Evolutionary conservation across 2,888 invertebrate species (phyloP), one percentile per base, ranked within the genome.

Genomic region (Synergus gifuensis): DNA sequence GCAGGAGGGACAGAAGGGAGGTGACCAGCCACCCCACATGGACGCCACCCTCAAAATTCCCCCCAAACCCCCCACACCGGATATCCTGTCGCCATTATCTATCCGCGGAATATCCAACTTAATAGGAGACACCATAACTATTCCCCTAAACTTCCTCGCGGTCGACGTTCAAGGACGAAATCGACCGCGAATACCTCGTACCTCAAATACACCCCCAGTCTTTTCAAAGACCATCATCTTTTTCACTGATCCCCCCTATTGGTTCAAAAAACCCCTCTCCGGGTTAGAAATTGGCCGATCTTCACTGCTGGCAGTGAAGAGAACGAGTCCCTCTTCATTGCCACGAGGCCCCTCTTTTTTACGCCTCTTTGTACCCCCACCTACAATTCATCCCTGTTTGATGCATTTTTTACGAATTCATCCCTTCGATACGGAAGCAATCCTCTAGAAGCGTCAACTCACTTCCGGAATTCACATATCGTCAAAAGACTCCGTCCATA

Each of bases 11-110:
- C 76, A 66, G 80, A 79, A 81, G 82, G 87, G 86, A 89, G 91
- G 90, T 91, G 92, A 91, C 90, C 89, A 89, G 88, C 85, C 85
- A 89, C 89, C 87, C 90, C 91, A 91, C 92, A 92, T 92, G 92
- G 92, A 92, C 92, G 88, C 91, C 91, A 89, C 86, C 89, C 88
- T 83, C 86, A 87, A 87, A 86, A 87, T 81, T 89, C 86, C 88
- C 87, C 85, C 87, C 87, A 83, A 84, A 90, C 85, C 88, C 88
- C 88, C 88, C 84, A 87, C 86, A 88, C 83, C 89, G 87, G 87
- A 90, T 87, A 88, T 87, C 88, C 88, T 87, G 84, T 84, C 86
- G 86, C 78, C 84, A 84, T 84, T 88, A 87, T 83, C 83, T 84
- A 85, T 86, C 85, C 85, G 88, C 85, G 82, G 87, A 89, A 88